Evolutionary conservation across 2,888 invertebrate genomes (phyloP).

Genomic region (Agapostemon virescens): DNA sequence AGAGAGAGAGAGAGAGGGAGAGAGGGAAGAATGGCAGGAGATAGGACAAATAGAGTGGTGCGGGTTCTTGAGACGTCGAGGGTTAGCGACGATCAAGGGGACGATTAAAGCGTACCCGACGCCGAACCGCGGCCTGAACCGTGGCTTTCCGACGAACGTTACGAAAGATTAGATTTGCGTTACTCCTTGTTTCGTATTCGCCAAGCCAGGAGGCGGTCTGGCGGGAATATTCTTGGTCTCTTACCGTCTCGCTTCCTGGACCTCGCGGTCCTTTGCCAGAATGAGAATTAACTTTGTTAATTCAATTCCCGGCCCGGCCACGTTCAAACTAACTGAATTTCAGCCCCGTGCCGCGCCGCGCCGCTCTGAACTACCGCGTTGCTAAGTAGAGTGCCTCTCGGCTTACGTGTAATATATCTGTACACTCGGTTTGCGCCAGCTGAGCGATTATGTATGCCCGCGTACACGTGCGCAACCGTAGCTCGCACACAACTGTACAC

Average conservation of each 20-base stretch:
- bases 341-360: constrained; percentile 26
- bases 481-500: background rate
- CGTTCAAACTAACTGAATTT: constrained; percentile 64
- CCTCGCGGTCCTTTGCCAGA: constrained; percentile 56
- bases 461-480: background rate
- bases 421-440: constrained; percentile 25
- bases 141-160: constrained; percentile 38
- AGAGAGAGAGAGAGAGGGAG: too few species aligned
- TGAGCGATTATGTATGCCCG: constrained; percentile 19
- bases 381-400: constrained; percentile 45
- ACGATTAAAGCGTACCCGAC: constrained; percentile 34
- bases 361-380: constrained; percentile 41
- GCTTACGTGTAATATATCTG: constrained; percentile 55
- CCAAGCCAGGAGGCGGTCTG: constrained; percentile 26
- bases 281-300: constrained; percentile 65
- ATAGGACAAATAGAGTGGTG: background rate
- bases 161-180: constrained; percentile 62
- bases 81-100: constrained; percentile 20
- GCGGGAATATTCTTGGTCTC: constrained; percentile 60
- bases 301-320: constrained; percentile 62
- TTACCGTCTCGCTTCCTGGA: constrained; percentile 48
- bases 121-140: constrained; percentile 12
- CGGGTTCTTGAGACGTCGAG: background rate
- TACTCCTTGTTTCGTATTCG: constrained; percentile 61
- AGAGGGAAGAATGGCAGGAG: background rate